Percentiles rank a stretch among this genome's conserved stretches.
Conservation (phyloP, 2,888 invertebrate species). For the Lysandra bellargus region DNA sequence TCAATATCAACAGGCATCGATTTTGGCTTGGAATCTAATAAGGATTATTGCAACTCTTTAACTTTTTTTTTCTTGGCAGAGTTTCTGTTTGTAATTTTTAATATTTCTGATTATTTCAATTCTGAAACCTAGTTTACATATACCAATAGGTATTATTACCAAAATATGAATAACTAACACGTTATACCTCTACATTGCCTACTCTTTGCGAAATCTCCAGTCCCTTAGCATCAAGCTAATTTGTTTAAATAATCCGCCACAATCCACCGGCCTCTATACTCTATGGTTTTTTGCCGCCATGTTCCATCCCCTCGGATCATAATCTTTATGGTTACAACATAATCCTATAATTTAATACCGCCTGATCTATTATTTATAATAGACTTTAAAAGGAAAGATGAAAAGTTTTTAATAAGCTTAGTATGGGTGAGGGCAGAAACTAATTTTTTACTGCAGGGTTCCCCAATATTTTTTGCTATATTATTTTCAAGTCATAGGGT, state of each 20-base stretch:
- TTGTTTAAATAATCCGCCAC: slow-evolving; percentile 77
- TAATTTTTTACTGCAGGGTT: not conserved
- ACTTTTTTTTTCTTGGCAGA: too few species aligned
- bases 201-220: slow-evolving; percentile 44
- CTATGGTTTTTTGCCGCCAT: slow-evolving; percentile 78
- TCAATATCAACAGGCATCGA: too few species aligned
- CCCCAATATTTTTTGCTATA: not conserved
- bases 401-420: slow-evolving; percentile 4
- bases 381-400: slow-evolving; percentile 10
- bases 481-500: too few species aligned
- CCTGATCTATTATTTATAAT: slow-evolving; percentile 23
- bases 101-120: too few species aligned
- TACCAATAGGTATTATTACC: not conserved
- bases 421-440: not conserved
- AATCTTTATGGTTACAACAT: slow-evolving; percentile 45
- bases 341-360: slow-evolving; percentile 27
- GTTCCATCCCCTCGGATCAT: slow-evolving; percentile 54
- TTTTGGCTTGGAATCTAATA: too few species aligned
- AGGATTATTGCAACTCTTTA: too few species aligned
- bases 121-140: too few species aligned
- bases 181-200: slow-evolving; percentile 21
- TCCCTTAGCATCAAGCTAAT: slow-evolving; percentile 75
- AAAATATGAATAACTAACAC: too few species aligned
- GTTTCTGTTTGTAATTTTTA: not conserved
- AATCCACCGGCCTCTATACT: slow-evolving; percentile 61